A percentile compares a stretch with the other conserved stretches of the same genome.
Evolutionary conservation across 2,113 vertebrate genomes (phyloP).

Genomic region (Limanda limanda): DNA sequence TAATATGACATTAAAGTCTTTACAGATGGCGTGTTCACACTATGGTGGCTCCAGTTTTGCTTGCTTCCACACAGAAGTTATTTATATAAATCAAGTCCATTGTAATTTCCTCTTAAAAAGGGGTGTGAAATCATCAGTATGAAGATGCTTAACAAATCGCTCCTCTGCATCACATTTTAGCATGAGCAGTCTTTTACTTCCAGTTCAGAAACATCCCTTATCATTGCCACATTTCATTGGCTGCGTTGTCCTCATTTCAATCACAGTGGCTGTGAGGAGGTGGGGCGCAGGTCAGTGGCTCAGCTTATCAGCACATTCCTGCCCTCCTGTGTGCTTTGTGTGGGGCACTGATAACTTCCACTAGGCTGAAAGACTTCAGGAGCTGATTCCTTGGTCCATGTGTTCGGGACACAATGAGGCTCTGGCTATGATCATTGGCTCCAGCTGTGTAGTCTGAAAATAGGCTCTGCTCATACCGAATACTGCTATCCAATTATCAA

Average conservation of each 20-base stretch:
- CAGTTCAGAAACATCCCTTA: conserved; percentile 52
- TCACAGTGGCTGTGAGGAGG: conserved; percentile 59
- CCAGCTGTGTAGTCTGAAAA: conserved; percentile 25
- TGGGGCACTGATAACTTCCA: conserved; percentile 73
- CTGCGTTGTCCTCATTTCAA: conserved; percentile 61
- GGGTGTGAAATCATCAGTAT: conserved; percentile 51
- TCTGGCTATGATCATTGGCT: conserved; percentile 60
- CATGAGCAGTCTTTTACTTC: conserved; percentile 44
- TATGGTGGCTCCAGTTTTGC: conserved; percentile 6
- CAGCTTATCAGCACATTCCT: conserved; percentile 82
- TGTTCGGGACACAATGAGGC: conserved; percentile 39
- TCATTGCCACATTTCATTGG: conserved; percentile 56
- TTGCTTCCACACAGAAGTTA: conserved; percentile 14
- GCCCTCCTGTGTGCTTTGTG: conserved; percentile 67
- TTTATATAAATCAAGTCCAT: conserved; percentile 46
- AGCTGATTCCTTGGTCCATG: conserved; percentile 64
- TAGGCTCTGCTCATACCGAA: conserved; percentile 18
- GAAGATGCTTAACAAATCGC: conserved; percentile 40
- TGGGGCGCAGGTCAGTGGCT: conserved; percentile 61
- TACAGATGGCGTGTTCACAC: conserved; percentile 33
- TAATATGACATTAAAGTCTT: conserved; percentile 12
- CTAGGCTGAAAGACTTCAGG: conserved; percentile 63
- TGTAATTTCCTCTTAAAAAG: conserved; percentile 38
- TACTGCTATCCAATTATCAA: not conserved
- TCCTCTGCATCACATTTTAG: conserved; percentile 50